Conservation (phyloP, 2,797 vertebrate genomes). For the Ctenopoma kingsleyae region DNA sequence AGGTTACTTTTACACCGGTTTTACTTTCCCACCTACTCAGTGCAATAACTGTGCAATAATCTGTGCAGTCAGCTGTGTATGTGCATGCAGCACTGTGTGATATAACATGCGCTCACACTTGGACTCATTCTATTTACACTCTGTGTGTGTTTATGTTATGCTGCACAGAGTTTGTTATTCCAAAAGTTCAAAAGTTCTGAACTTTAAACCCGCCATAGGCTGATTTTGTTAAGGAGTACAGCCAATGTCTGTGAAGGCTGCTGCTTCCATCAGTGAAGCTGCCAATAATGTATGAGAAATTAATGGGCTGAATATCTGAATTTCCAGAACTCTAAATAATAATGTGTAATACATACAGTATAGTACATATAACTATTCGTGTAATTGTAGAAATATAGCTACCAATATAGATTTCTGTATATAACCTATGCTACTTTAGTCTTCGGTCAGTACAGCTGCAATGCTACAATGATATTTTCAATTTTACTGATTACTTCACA, state of each 20-base stretch:
- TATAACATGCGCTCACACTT: neutral
- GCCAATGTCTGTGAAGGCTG: conserved; percentile 8
- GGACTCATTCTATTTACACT: neutral
- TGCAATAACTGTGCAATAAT: neutral
- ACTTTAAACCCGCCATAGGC: conserved; percentile 8
- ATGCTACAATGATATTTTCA: too few relatives aligned
- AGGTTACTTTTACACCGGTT: neutral
- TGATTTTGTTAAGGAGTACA: neutral
- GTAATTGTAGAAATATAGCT: neutral
- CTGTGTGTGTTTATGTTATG: conserved; percentile 3
- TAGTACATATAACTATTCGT: neutral
- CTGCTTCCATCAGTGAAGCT: neutral
- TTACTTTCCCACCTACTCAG: neutral
- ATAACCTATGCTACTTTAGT: too few relatives aligned
- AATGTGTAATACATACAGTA: neutral
- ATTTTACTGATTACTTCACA: too few relatives aligned
- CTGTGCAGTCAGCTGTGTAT: neutral
- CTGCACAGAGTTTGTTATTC: neutral
- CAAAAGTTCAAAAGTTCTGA: conserved; percentile 18
- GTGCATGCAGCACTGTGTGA: too few relatives aligned
- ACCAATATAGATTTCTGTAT: neutral
- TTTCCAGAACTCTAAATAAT: neutral
- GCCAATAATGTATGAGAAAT: conserved; percentile 2
- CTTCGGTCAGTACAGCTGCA: too few relatives aligned
- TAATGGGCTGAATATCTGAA: neutral